A percentile compares a stretch with the other conserved stretches of the same genome.
Conservation (phyloP, 2,113 vertebrate genomes). For the Lipophrys pholis region DNA sequence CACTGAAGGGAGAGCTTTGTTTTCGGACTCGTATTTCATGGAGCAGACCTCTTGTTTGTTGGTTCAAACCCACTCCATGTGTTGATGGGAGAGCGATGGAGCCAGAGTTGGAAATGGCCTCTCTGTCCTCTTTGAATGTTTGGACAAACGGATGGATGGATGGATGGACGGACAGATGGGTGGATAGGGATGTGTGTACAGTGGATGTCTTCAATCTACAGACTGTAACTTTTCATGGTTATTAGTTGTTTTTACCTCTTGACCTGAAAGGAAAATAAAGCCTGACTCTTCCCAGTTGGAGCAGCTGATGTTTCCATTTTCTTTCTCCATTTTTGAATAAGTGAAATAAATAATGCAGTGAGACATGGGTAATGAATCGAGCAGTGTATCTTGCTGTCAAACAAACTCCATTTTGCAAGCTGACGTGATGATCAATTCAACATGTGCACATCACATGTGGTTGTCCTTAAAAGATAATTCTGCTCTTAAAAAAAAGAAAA, state of each 20-base stretch:
- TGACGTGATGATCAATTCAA: too few species aligned
- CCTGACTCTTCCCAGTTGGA: not conserved
- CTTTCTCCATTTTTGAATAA: not conserved
- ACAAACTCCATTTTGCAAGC: too few species aligned
- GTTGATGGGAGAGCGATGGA: constrained; percentile 57
- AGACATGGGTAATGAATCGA: not conserved
- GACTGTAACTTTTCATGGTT: not conserved
- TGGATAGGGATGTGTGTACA: not conserved
- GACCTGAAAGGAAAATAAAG: not conserved
- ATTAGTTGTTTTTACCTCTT: not conserved
- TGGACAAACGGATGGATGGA: constrained; percentile 10
- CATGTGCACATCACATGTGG: too few species aligned
- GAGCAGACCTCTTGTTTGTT: constrained; percentile 78
- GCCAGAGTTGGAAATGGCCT: constrained; percentile 49
- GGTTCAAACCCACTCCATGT: constrained; percentile 68
- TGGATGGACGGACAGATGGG: constrained; percentile 13
- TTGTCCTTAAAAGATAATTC: too few species aligned
- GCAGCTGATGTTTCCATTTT: too few species aligned
- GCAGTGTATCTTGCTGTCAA: too few species aligned
- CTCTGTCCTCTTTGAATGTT: constrained; percentile 15
- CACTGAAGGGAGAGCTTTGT: constrained; percentile 71
- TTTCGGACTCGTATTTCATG: constrained; percentile 78
- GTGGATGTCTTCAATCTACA: constrained; percentile 7
- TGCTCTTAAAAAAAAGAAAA: too few species aligned
- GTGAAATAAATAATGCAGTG: not conserved